Conservation (phyloP, 2,797 vertebrate genomes). For the Onychomys arenicola region DNA sequence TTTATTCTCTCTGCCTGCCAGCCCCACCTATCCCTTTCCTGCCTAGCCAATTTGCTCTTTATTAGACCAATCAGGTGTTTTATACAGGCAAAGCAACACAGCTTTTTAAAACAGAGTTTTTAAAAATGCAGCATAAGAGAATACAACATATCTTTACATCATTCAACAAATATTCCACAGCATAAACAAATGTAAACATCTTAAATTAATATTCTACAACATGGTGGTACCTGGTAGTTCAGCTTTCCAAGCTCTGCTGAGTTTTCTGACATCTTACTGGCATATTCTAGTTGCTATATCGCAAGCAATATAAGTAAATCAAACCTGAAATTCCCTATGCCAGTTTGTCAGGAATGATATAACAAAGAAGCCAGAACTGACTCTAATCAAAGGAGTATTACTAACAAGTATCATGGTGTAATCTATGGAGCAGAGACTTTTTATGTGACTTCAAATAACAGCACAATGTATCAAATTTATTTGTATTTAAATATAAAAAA, state of each 20-base stretch:
- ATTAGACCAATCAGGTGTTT: neutral
- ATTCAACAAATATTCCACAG: neutral
- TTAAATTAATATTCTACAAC: neutral
- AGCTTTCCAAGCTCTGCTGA: neutral
- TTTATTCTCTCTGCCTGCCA: neutral
- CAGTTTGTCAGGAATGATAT: neutral
- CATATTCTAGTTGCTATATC: neutral
- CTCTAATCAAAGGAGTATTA: neutral
- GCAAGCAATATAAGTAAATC: constrained; percentile 27
- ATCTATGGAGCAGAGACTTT: neutral
- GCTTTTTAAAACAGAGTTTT: neutral
- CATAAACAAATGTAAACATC: no score
- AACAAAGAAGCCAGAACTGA: constrained; percentile 9
- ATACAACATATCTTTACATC: neutral
- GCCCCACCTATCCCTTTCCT: neutral
- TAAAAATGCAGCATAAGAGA: neutral
- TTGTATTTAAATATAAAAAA: neutral
- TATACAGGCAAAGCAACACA: neutral
- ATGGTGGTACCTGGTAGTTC: neutral
- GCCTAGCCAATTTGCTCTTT: neutral
- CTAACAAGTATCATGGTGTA: neutral
- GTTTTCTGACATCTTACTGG: neutral
- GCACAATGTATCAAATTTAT: neutral
- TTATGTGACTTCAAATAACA: neutral
- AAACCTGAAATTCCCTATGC: neutral